Evolutionary conservation across 2,888 invertebrate species (phyloP), one percentile per base, ranked within the genome.

Genomic region (Trichacis sp.): DNA sequence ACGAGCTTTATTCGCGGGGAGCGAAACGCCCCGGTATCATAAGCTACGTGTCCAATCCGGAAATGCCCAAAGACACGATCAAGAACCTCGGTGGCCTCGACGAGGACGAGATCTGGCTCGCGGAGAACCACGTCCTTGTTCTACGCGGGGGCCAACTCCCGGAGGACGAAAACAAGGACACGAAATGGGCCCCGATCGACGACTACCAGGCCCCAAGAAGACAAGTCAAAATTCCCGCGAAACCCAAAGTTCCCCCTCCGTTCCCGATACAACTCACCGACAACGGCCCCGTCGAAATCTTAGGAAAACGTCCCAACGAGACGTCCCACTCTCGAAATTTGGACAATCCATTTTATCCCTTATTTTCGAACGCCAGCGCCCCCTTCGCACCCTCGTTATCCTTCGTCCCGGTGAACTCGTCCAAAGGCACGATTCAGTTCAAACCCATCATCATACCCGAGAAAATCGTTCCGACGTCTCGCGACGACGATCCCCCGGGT

Each of bases 191-290:
- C 51, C 91, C 95, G 17, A 93, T 95, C 73, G 95, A 95, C 81
- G 89, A 92, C 82, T 95, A 93, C 84, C 88, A 91, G 84, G 94
- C 94, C 69, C 94, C 94, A 19, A 88, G 88, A 78, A 89, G 95
- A 76, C 94, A 92, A 85, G 93, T 95, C 80, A 94, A 93, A 85
- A 88, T 95, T 77, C 94, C 95, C 42, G 85, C 90, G 51, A 90
- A 91, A 84, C 94, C 94, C 8, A 91, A 91, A 85, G 90, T 95
- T 76, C 94, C 95, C 85, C 95, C 95, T 88, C 95, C 95, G 87
- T 95, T 95, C 91, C 95, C 95, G 82, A 92, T 95, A 85, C 94
- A 93, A 87, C 91, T 95, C 85, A 88, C 89, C 84, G 93, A 94
- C 83, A 89, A 91, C 81, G 95, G 94, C 79, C 95, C 95, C 83